Evolutionary conservation across 2,797 vertebrate species (phyloP).

Genomic region (Gorsachius magnificus): DNA sequence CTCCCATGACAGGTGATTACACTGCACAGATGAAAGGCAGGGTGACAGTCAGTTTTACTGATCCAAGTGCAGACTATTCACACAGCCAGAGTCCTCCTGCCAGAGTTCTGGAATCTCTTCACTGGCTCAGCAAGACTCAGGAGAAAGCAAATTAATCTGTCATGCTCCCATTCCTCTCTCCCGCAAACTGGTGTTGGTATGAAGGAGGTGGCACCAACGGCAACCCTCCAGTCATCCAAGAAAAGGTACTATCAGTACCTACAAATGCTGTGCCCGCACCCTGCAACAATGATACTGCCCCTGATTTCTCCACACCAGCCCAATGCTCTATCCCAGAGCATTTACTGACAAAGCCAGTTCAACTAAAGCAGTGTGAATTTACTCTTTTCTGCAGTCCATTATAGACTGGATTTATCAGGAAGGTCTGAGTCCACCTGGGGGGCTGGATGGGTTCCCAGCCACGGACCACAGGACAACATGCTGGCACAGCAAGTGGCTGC

Average conservation of each 20-base stretch:
- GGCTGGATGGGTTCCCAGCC: background rate
- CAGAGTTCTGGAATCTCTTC: background rate
- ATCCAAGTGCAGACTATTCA: background rate
- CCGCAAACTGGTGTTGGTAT: background rate
- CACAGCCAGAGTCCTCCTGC: background rate
- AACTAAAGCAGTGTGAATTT: background rate
- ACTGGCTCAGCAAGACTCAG: background rate
- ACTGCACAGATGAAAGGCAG: background rate
- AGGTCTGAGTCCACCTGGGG: background rate
- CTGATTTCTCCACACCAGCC: background rate
- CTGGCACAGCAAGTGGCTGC: background rate
- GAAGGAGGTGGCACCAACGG: background rate
- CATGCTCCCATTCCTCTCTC: background rate
- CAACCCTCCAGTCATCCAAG: background rate
- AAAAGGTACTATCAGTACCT: background rate
- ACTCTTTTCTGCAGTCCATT: background rate
- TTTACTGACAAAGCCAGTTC: background rate
- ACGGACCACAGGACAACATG: background rate
- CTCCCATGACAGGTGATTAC: background rate
- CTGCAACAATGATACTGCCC: background rate
- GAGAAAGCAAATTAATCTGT: background rate
- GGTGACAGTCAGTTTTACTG: background rate
- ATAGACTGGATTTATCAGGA: background rate
- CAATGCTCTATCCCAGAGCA: background rate
- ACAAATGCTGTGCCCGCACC: background rate